Base-by-base conservation (phyloP, 2,113 vertebrate species). In the Danio rerio region DNA sequence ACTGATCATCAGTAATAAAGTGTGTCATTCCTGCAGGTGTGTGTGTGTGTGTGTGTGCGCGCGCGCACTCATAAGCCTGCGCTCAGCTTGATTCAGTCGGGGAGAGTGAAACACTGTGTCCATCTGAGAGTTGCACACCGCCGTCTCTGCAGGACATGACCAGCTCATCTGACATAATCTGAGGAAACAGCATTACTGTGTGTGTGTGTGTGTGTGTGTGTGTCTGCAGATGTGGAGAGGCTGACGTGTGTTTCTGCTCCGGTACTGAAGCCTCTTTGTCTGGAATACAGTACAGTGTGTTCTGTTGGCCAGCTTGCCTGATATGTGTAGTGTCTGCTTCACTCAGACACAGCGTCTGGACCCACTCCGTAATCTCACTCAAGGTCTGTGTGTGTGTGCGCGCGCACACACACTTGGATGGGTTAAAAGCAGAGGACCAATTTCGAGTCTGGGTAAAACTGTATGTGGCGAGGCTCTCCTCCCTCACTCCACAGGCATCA, bases 131-230 rank as follows among this genome's bases (percentile, higher is more conserved):
- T 15, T 47, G 16, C 69, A 8, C 18, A 21, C n/a, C 20, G 18
- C 47, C 45, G 7, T 52, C 49, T n/a, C 9, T 6, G 43, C 43
- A 62, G n/a, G 5, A 69, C 66, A 31, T 65, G 31, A 3, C 6
- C 11, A 70, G 45, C 49, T 71, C 12, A 31, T 71, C 20, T 72
- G 0, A 40, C 49, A 53, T 40, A 15, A 53, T 52, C 18, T 40
- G 20, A 72, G 20, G 49, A 47, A 72, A 52, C 69, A 72, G 47
- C 42, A 31, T 49, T 72, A 53, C 52, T 72, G 47, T 53, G 69
- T 31, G 31, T 31, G 31, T 31, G 31, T 31, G 31, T 31, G 31
- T 31, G 31, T 31, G 31, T 31, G 18, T 16, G 31, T 52, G 5
- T 53, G 49, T 11, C 11, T 9, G 61, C 6, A 42, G 21, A 65